Percentiles rank a stretch among this genome's conserved stretches.
Conservation (phyloP, 2,113 vertebrate species). For the Anolis sagrei region DNA sequence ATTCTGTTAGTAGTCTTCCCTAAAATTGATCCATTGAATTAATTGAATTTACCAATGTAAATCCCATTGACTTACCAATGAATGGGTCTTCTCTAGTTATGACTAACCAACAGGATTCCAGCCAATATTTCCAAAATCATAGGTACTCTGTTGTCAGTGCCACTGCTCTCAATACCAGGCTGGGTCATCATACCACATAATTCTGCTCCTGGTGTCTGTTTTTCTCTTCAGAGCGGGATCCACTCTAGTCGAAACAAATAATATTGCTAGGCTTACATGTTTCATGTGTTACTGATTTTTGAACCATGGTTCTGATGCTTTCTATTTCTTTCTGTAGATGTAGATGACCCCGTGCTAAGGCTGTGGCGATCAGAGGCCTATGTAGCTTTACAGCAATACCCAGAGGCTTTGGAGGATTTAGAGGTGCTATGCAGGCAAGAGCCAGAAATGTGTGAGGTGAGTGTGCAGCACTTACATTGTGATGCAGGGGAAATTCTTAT, state of each 20-base stretch:
- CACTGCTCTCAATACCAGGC: neutral
- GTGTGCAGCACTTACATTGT: constrained; percentile 16
- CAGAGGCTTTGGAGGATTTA: constrained; percentile 80
- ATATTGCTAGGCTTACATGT: neutral
- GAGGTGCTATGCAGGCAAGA: constrained; percentile 80
- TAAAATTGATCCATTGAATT: too few relatives aligned
- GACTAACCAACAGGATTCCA: too few relatives aligned
- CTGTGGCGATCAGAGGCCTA: constrained; percentile 79
- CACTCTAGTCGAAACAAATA: too few relatives aligned
- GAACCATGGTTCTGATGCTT: neutral
- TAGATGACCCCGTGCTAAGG: constrained; percentile 76
- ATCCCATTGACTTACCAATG: too few relatives aligned
- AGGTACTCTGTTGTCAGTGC: neutral
- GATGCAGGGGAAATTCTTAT: neutral
- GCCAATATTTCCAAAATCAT: too few relatives aligned
- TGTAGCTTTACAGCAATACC: constrained; percentile 68
- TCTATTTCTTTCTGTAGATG: constrained; percentile 68
- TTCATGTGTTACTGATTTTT: neutral
- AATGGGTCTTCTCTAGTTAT: too few relatives aligned
- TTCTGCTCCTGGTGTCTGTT: neutral
- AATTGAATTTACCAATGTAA: too few relatives aligned
- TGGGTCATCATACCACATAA: too few relatives aligned
- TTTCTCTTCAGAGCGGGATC: too few relatives aligned
- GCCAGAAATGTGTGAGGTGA: constrained; percentile 81
- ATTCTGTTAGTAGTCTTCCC: too few relatives aligned